These are phyloP conservation scores for Cuniculus paca DNA, from an alignment of 2,797 vertebrate species.

Conservation along the genomic window DNA sequence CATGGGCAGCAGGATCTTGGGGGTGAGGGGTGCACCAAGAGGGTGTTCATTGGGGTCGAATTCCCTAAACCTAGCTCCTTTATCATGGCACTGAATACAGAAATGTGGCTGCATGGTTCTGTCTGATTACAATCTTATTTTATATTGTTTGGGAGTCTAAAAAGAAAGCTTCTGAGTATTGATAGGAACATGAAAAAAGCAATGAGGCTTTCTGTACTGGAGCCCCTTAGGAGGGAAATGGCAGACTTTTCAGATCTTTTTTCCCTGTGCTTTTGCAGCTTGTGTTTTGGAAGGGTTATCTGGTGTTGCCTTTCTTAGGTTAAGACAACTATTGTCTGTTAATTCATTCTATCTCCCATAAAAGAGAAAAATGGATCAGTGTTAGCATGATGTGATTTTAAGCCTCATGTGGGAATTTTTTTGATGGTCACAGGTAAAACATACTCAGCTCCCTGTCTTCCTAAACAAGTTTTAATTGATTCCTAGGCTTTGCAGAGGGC, in stretches of 20 bases:
- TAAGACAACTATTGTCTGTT: not conserved
- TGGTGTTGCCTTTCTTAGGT: not conserved
- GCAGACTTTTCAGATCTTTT: not conserved
- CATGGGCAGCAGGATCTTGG: not conserved
- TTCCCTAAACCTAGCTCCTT: not conserved
- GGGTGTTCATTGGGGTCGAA: not conserved
- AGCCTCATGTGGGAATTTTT: not conserved
- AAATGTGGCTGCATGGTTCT: not conserved
- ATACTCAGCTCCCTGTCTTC: not conserved
- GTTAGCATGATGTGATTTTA: not conserved
- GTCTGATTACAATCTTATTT: not conserved
- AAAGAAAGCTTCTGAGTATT: conserved; percentile 18
- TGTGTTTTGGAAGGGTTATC: not conserved
- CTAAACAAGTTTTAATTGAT: not conserved
- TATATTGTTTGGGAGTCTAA: not conserved
- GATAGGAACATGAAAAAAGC: not conserved
- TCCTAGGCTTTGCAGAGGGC: not conserved
- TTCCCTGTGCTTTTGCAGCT: not conserved
- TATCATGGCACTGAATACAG: not conserved
- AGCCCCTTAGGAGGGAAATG: not conserved
- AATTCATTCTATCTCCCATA: not conserved
- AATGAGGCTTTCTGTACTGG: not conserved
- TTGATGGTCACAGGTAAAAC: not conserved
- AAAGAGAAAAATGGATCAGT: not conserved
- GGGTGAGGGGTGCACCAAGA: not conserved